phyloP scores from a whole-genome alignment of 2,113 vertebrate genomes.

The Pyxicephalus adspersus region DNA sequence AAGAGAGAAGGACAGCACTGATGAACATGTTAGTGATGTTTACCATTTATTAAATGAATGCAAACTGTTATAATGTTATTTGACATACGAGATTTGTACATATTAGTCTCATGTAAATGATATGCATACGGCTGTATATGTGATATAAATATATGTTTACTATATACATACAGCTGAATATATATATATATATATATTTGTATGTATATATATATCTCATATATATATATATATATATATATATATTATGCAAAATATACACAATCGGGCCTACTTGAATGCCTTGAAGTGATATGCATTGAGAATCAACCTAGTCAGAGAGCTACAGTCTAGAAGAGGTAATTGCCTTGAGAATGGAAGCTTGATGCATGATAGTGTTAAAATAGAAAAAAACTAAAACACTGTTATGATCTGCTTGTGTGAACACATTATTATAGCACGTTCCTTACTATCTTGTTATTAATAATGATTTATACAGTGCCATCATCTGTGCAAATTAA shows the following conservation, averaged over 20 bases:
- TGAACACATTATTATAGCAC: too few species aligned
- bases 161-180: not conserved
- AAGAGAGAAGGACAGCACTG: constrained; percentile 68
- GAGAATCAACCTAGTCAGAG: not conserved
- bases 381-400: too few species aligned
- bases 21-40: constrained; percentile 66
- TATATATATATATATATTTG: not conserved
- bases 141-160: not conserved
- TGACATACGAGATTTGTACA: too few species aligned
- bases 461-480: too few species aligned
- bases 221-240: not conserved
- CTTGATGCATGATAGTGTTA: too few species aligned
- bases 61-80: not conserved
- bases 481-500: too few species aligned
- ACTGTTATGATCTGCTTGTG: too few species aligned
- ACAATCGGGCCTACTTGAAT: not conserved
- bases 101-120: too few species aligned
- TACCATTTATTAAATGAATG: constrained; percentile 69
- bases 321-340: not conserved
- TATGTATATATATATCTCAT: not conserved
- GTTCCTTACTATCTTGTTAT: too few species aligned
- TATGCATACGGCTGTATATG: too few species aligned
- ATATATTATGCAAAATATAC: not conserved
- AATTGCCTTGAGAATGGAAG: not conserved
- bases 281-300: not conserved